Evolutionary conservation across 2,113 vertebrate species (phyloP).

Genomic region (Apus apus): DNA sequence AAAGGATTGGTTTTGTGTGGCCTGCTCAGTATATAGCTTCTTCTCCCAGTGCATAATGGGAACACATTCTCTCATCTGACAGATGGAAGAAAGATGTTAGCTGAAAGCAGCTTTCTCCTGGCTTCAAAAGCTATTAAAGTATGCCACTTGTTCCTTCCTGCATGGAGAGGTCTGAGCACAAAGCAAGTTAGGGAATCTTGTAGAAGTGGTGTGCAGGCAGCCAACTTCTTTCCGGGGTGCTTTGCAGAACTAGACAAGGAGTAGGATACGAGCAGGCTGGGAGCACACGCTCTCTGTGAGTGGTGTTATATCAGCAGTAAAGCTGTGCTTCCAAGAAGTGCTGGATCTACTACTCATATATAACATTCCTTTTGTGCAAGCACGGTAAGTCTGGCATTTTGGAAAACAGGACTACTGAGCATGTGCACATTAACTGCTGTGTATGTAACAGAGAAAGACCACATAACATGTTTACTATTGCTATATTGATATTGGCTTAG

Average conservation of each 20-base stretch:
- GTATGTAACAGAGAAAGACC: not conserved
- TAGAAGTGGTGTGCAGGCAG: not conserved
- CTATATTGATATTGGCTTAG: not conserved
- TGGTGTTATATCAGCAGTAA: not conserved
- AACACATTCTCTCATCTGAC: slow-evolving; percentile 53
- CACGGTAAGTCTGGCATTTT: slow-evolving; percentile 7
- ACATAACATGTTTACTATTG: not conserved
- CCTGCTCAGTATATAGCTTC: slow-evolving; percentile 17
- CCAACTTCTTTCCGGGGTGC: not conserved
- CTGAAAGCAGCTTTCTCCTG: slow-evolving; percentile 39
- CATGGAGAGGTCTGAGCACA: not conserved
- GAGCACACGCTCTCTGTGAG: not conserved
- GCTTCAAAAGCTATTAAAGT: slow-evolving; percentile 32
- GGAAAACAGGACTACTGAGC: not conserved
- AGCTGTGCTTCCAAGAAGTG: slow-evolving; percentile 12
- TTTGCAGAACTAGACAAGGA: not conserved
- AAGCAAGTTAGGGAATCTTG: not conserved
- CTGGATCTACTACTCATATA: not conserved
- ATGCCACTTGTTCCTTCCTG: slow-evolving; percentile 33
- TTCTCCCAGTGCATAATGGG: not conserved
- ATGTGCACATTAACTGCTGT: not conserved
- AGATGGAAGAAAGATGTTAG: slow-evolving; percentile 52
- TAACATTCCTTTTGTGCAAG: not conserved
- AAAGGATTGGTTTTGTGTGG: not conserved
- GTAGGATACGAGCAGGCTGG: not conserved